These are phyloP conservation scores for Ceratina japonica DNA, from an alignment of 1,140 invertebrate species.

Conservation along the genomic window DNA sequence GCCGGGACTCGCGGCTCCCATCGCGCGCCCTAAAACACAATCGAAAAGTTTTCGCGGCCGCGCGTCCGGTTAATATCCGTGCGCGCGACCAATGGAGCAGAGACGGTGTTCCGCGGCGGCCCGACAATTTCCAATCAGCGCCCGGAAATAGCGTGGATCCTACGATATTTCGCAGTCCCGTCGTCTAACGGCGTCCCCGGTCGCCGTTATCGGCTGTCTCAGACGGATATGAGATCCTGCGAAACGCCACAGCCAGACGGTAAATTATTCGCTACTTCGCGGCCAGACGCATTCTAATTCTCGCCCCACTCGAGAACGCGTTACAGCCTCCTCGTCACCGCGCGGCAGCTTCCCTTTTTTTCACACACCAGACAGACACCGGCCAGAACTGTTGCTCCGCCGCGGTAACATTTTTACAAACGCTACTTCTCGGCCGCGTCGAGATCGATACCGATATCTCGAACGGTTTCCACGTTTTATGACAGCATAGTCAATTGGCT, in stretches of 20 bases:
- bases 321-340: too few species aligned
- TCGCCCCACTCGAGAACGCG: neutral
- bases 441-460: too few species aligned
- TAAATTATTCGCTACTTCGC: slow-evolving; percentile 66
- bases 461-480: too few species aligned
- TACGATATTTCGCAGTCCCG: slow-evolving; percentile 67
- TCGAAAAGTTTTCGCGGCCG: slow-evolving; percentile 62
- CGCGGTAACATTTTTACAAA: too few species aligned
- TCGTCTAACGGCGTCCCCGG: neutral
- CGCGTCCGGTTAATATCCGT: slow-evolving; percentile 68
- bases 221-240: slow-evolving; percentile 75
- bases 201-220: slow-evolving; percentile 69
- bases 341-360: too few species aligned
- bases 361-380: too few species aligned
- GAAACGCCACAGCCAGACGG: slow-evolving; percentile 63
- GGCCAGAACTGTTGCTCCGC: too few species aligned
- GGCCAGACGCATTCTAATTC: neutral
- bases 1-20: neutral
- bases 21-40: slow-evolving; percentile 44
- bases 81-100: slow-evolving; percentile 63
- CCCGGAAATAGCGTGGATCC: slow-evolving; percentile 65
- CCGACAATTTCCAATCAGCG: slow-evolving; percentile 72
- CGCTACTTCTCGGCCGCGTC: too few species aligned
- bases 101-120: slow-evolving; percentile 61
- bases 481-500: too few species aligned